Base-by-base conservation (phyloP, 2,888 invertebrate species). In the Tortrix viridana region DNA sequence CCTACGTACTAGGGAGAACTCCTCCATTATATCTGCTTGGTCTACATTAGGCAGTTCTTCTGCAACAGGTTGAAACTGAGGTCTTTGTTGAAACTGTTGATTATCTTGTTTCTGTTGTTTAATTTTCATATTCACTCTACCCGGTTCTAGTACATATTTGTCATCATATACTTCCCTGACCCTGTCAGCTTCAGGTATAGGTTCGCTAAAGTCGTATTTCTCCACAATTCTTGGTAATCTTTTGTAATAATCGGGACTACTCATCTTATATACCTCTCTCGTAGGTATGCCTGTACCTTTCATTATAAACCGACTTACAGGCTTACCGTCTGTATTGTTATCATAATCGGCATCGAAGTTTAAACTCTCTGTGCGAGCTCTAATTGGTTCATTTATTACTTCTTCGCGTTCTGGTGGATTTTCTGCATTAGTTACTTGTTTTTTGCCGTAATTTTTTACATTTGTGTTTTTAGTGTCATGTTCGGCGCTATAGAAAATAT, bases 191-290 rank as follows among this genome's bases (percentile, higher is more conserved):
- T 85, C 86, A 3, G 88, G 88, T 3, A 88, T 62, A 0, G 87
- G 85, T 61, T 88, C 88, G 26, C 84, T 67, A n/a, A 88, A 86
- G 52, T 86, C 77, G 48, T 87, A 88, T 64, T 75, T 80, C 16
- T 87, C 85, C 0, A 80, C 84, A 0, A 82, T 67, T 1, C 72
- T 74, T 0, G 85, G 84, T 3, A 84, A 22, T 20, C 79, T 81
- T 0, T 69, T 77, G 12, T 75, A 74, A 63, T 85, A 87, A 67
- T 84, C 81, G 0, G 87, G 86, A 26, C 81, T 82, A 1, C 73
- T 76, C 47, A 84, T 71, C 52, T 74, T 83, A 50, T 74, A 83
- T 1, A 14, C 16, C 7, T 53, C 20, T 22, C 48, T 38, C 20
- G 60, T 61, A n/a, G 61, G 61, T 37, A 47, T 12, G 5, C 48